Conservation (phyloP, 2,113 vertebrate species). For the Xenopus tropicalis region UCB_Xtro_10.0 CM004443.2:178022001-178022500, state of each 20-base stretch:
- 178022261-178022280: constrained; percentile 19
- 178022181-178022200: neutral
- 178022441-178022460: constrained; percentile 42
- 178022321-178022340: constrained; percentile 15
- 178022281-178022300: constrained; percentile 34
- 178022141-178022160: neutral
- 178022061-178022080: too few relatives aligned
- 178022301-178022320: constrained; percentile 27
- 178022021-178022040: too few relatives aligned
- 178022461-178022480: constrained; percentile 35
- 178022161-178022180: neutral
- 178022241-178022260: constrained; percentile 10
- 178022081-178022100: too few relatives aligned
- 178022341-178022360: constrained; percentile 30
- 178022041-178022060: too few relatives aligned
- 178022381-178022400: constrained; percentile 44
- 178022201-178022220: constrained; percentile 7
- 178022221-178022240: constrained; percentile 11
- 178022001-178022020: too few relatives aligned
- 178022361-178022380: constrained; percentile 36
- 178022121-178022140: neutral
- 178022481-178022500: constrained; percentile 35
- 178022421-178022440: constrained; percentile 42
- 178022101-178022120: too few relatives aligned
- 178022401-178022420: constrained; percentile 46